A percentile compares a stretch with the other conserved stretches of the same genome.
phyloP scores from a whole-genome alignment of 2,888 invertebrate species.

The Brachyptera risi region DNA sequence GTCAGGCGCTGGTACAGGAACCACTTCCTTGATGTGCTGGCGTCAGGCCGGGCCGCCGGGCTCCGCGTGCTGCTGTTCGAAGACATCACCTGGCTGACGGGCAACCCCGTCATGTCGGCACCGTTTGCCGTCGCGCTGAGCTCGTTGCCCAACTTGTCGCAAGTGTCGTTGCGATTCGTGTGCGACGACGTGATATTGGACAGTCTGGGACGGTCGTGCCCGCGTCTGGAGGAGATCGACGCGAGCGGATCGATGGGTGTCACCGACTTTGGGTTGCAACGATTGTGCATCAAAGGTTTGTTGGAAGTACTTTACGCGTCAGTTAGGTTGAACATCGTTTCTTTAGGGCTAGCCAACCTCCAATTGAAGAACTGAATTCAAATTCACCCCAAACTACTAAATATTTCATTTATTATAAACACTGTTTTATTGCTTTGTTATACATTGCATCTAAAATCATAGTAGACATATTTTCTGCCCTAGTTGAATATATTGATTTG shows the following conservation, averaged over 20 bases:
- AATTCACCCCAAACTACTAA: too few relatives aligned
- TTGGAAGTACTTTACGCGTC: too few relatives aligned
- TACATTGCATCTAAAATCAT: too few relatives aligned
- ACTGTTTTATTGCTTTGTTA: too few relatives aligned
- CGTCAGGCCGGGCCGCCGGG: slow-evolving; percentile 28
- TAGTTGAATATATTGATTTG: too few relatives aligned
- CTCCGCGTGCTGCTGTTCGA: slow-evolving; percentile 30
- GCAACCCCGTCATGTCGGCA: slow-evolving; percentile 22
- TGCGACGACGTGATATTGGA: slow-evolving; percentile 30
- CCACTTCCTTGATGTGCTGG: slow-evolving; percentile 28
- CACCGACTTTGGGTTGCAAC: slow-evolving; percentile 30
- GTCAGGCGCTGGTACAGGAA: slow-evolving; percentile 30
- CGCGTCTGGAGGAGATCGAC: slow-evolving; percentile 30
- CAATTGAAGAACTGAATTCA: too few relatives aligned
- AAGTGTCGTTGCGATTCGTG: slow-evolving; percentile 31
- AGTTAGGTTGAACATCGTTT: too few relatives aligned
- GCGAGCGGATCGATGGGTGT: slow-evolving; percentile 30
- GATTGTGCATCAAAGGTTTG: slow-evolving; percentile 28
- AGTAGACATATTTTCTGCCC: too few relatives aligned
- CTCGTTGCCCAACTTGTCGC: slow-evolving; percentile 26
- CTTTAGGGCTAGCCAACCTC: too few relatives aligned
- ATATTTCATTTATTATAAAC: too few relatives aligned
- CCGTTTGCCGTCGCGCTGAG: slow-evolving; percentile 26
- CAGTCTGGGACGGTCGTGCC: slow-evolving; percentile 29
- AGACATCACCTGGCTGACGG: slow-evolving; percentile 30